Percentiles rank a stretch among this genome's conserved stretches.
phyloP scores from a whole-genome alignment of 2,888 invertebrate species.

The Drosophila pseudotakahashii region DNA sequence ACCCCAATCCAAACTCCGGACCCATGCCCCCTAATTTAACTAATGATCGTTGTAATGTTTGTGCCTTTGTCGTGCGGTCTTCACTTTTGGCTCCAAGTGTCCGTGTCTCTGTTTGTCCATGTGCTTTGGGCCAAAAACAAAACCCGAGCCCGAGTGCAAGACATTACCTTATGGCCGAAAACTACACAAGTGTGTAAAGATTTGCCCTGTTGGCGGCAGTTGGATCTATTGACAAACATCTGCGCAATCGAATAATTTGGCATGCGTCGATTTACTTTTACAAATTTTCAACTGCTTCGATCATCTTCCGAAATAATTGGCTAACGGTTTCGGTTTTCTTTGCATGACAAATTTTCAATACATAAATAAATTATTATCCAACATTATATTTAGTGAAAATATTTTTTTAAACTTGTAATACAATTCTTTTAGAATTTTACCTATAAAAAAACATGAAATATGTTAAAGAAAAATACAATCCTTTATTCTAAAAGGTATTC shows the following conservation, averaged over 20 bases:
- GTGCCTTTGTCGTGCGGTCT: slow-evolving; percentile 70
- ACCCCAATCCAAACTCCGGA: slow-evolving; percentile 3
- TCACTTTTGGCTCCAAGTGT: slow-evolving; percentile 69
- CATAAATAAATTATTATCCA: too few relatives aligned
- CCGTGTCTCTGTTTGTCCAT: slow-evolving; percentile 68
- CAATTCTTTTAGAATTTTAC: too few relatives aligned
- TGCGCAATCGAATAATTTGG: slow-evolving; percentile 62
- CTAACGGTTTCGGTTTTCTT: not conserved
- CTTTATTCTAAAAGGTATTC: too few relatives aligned
- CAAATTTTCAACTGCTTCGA: slow-evolving; percentile 13
- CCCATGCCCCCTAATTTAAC: slow-evolving; percentile 72
- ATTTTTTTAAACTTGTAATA: too few relatives aligned
- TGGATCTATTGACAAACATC: slow-evolving; percentile 65
- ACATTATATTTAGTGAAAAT: too few relatives aligned
- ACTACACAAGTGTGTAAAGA: slow-evolving; percentile 45
- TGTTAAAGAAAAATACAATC: too few relatives aligned
- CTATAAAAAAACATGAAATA: too few relatives aligned
- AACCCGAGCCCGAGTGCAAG: slow-evolving; percentile 12
- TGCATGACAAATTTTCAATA: not conserved
- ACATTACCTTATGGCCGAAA: slow-evolving; percentile 41
- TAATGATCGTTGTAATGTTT: slow-evolving; percentile 82
- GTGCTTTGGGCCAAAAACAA: slow-evolving; percentile 59
- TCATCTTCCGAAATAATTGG: slow-evolving; percentile 26
- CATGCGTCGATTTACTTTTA: slow-evolving; percentile 51
- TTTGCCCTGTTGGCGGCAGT: slow-evolving; percentile 52